phyloP scores from a whole-genome alignment of 1,140 invertebrate genomes.

The Adelges cooleyi region DNA sequence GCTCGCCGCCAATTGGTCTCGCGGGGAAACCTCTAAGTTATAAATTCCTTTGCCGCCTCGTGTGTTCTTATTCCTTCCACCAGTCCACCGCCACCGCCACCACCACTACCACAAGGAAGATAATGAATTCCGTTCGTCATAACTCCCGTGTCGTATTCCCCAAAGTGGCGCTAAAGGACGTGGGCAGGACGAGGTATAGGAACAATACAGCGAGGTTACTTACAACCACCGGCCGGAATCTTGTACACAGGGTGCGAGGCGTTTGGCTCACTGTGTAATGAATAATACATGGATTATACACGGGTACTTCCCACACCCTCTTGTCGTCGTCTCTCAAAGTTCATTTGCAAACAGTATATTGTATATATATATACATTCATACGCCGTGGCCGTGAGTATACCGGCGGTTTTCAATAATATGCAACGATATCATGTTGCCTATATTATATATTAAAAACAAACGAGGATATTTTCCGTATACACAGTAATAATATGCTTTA shows the following conservation, averaged over 20 bases:
- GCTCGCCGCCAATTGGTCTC: constrained; percentile 11
- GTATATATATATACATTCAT: too few relatives aligned
- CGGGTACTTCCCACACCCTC: neutral
- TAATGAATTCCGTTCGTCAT: constrained; percentile 27
- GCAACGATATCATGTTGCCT: too few relatives aligned
- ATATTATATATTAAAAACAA: too few relatives aligned
- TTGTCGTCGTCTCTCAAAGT: too few relatives aligned
- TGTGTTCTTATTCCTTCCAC: too few relatives aligned
- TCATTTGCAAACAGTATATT: too few relatives aligned
- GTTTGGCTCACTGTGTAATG: constrained; percentile 9
- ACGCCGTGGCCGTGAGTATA: too few relatives aligned
- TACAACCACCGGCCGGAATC: neutral
- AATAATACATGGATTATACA: constrained; percentile 20
- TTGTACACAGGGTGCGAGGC: neutral
- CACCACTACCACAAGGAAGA: neutral
- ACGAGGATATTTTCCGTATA: too few relatives aligned
- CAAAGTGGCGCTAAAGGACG: neutral
- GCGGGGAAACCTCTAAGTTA: constrained; percentile 18
- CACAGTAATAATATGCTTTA: too few relatives aligned
- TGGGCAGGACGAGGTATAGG: neutral
- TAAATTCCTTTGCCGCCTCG: constrained; percentile 1
- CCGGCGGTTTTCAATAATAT: constrained; percentile 15
- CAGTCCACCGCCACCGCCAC: neutral
- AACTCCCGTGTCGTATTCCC: constrained; percentile 10
- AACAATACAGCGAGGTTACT: too few relatives aligned